Percentiles rank a stretch among this genome's conserved stretches.
Evolutionary conservation across 2,888 invertebrate genomes (phyloP).

Genomic region (Ryuthela nishihirai): DNA sequence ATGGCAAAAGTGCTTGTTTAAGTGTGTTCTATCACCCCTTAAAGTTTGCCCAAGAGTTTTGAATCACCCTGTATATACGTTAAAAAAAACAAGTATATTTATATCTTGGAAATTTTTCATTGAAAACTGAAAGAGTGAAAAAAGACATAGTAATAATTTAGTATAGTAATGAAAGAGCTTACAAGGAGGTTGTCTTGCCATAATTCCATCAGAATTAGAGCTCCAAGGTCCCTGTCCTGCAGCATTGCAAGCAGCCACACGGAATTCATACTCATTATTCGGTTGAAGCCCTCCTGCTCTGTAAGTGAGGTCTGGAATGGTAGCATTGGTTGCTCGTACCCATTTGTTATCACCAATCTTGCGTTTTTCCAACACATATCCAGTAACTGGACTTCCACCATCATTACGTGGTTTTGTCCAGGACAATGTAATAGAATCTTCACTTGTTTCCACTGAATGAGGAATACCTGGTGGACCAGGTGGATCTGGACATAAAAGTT

Average conservation of each 20-base stretch:
- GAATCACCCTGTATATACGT: background rate
- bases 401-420: constrained; percentile 95
- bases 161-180: background rate
- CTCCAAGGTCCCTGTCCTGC: constrained; percentile 95
- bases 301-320: constrained; percentile 80
- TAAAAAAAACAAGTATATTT: background rate
- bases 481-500: no score
- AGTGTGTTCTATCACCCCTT: no score
- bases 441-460: constrained; percentile 76
- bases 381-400: constrained; percentile 94
- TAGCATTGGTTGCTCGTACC: constrained; percentile 86
- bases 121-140: background rate
- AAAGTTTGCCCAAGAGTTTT: no score
- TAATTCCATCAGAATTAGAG: constrained; percentile 83
- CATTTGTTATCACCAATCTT: constrained; percentile 87
- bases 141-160: background rate
- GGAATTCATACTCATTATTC: constrained; percentile 96
- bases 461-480: constrained; percentile 88
- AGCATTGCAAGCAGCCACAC: constrained; percentile 90
- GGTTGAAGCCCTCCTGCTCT: constrained; percentile 70
- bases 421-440: constrained; percentile 93
- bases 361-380: constrained; percentile 90
- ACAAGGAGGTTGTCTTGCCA: constrained; percentile 75
- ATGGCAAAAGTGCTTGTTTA: no score
- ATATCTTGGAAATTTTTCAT: background rate